These are phyloP conservation scores for Apoda limacodes DNA, from an alignment of 2,888 invertebrate species.

Conservation along the genomic window DNA sequence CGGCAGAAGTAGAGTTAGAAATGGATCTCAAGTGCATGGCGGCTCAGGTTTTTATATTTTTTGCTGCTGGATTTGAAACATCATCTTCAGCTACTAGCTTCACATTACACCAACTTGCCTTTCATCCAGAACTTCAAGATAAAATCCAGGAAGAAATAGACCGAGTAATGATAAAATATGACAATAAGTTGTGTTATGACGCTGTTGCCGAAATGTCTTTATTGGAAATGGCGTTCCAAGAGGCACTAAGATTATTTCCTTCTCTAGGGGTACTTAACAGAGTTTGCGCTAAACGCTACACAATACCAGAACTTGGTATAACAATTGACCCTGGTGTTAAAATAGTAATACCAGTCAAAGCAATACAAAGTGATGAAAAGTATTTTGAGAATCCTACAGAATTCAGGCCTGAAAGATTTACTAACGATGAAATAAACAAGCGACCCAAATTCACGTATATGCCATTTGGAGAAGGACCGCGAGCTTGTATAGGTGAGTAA, in stretches of 20 bases:
- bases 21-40: constrained; percentile 30
- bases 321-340: constrained; percentile 40
- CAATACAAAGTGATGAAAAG: constrained; percentile 38
- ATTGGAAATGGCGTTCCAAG: constrained; percentile 37
- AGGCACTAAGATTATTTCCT: constrained; percentile 39
- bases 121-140: constrained; percentile 40
- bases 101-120: constrained; percentile 44
- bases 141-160: constrained; percentile 45
- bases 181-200: constrained; percentile 40
- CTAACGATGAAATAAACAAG: constrained; percentile 16
- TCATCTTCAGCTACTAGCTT: constrained; percentile 50
- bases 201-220: constrained; percentile 36
- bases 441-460: constrained; percentile 30
- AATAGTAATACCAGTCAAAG: constrained; percentile 38
- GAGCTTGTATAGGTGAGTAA: constrained; percentile 41
- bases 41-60: constrained; percentile 45
- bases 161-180: constrained; percentile 30
- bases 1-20: constrained; percentile 30
- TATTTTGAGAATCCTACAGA: constrained; percentile 38
- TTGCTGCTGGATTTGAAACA: constrained; percentile 58
- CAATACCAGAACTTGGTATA: constrained; percentile 29
- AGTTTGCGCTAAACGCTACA: constrained; percentile 28
- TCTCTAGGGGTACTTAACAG: constrained; percentile 35
- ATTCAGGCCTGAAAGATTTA: constrained; percentile 37
- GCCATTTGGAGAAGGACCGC: constrained; percentile 44